Evolutionary conservation across 2,113 vertebrate genomes (phyloP).

Genomic region (Erythrocebus patas): DNA sequence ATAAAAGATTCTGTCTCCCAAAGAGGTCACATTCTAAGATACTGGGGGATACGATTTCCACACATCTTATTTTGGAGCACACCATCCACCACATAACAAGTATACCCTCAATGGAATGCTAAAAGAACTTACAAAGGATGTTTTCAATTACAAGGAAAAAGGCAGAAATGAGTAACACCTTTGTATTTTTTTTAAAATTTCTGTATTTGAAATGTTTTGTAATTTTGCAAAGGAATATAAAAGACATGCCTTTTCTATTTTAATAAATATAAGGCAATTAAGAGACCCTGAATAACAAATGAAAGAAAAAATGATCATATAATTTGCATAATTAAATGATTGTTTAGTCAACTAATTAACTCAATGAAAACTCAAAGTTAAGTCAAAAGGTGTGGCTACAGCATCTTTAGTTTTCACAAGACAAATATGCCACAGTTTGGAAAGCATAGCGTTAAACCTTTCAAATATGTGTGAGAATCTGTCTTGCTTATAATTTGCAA

Average conservation of each 20-base stretch:
- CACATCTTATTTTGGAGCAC: not conserved
- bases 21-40: not conserved
- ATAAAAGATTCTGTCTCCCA: not conserved
- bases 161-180: not conserved
- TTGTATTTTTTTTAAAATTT: not conserved
- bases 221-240: not conserved
- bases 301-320: not conserved
- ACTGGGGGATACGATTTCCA: not conserved
- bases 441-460: not conserved
- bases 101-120: not conserved
- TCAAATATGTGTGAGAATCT: not conserved
- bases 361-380: conserved; percentile 2
- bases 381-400: not conserved
- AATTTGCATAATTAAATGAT: conserved; percentile 3
- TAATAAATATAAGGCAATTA: not conserved
- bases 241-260: not conserved
- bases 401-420: not conserved
- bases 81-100: not conserved
- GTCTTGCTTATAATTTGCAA: not conserved
- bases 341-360: conserved; percentile 30
- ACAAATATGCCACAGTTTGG: not conserved
- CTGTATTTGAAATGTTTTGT: not conserved
- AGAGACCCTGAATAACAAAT: not conserved
- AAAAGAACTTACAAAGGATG: not conserved
- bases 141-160: not conserved